These are phyloP conservation scores for Euura saliciscinereae DNA, from an alignment of 1,140 invertebrate species.

Conservation along the genomic window DNA sequence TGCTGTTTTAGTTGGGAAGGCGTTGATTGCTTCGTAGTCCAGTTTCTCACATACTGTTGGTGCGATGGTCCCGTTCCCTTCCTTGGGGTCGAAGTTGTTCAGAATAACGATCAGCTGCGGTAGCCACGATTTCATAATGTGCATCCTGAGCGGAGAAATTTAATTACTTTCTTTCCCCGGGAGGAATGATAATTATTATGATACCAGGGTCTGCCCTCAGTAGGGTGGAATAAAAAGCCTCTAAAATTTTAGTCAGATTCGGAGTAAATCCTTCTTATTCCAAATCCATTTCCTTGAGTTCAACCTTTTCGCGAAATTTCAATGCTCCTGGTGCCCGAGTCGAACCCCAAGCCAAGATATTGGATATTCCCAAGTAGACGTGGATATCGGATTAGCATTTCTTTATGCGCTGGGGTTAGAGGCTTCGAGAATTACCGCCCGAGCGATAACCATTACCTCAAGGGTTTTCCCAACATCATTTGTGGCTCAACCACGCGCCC, in stretches of 20 bases:
- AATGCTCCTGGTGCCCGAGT: too few species aligned
- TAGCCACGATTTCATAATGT: slow-evolving; percentile 56
- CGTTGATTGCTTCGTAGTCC: slow-evolving; percentile 17
- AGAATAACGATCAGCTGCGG: slow-evolving; percentile 56
- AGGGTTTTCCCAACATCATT: neutral
- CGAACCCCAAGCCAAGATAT: too few species aligned
- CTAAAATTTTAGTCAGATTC: neutral
- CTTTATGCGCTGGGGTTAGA: too few species aligned
- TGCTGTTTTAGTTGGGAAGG: slow-evolving; percentile 18
- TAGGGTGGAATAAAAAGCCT: neutral
- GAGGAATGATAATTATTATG: neutral
- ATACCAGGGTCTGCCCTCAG: neutral
- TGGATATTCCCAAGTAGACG: too few species aligned
- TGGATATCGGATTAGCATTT: too few species aligned
- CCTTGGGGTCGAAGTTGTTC: slow-evolving; percentile 47
- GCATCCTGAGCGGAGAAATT: slow-evolving; percentile 40
- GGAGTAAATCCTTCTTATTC: too few species aligned
- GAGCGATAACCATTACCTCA: neutral
- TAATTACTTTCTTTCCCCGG: slow-evolving; percentile 6
- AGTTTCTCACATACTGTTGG: slow-evolving; percentile 55
- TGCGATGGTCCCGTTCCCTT: slow-evolving; percentile 27
- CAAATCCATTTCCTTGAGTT: too few species aligned
- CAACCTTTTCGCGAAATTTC: too few species aligned
- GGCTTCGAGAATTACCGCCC: neutral
- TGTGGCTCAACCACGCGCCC: neutral